These are phyloP conservation scores for Bombus pyrosoma DNA, from an alignment of 1,140 invertebrate species.

Conservation along the genomic window DNA sequence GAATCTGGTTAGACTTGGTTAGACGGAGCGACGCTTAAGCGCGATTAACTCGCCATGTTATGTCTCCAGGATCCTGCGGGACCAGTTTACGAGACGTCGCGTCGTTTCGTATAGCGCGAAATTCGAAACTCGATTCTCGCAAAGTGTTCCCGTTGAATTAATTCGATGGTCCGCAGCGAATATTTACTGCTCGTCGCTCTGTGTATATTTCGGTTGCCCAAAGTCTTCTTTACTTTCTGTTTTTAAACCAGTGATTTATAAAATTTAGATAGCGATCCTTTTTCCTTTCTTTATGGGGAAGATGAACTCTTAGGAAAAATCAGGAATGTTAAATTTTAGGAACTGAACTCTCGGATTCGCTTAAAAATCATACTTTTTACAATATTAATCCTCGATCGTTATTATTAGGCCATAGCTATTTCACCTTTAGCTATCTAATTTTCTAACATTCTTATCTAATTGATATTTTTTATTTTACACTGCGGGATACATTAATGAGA, in stretches of 20 bases:
- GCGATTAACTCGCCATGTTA: conserved; percentile 55
- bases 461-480: too few species aligned
- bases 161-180: background rate
- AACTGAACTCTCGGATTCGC: too few species aligned
- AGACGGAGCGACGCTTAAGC: conserved; percentile 8
- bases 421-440: too few species aligned
- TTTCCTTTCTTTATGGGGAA: background rate
- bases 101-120: conserved; percentile 31
- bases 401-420: too few species aligned
- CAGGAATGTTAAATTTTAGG: too few species aligned
- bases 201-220: background rate
- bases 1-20: background rate
- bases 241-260: background rate
- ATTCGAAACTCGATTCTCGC: conserved; percentile 32
- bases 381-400: too few species aligned
- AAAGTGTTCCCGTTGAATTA: conserved; percentile 23
- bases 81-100: conserved; percentile 50
- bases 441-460: accelerated
- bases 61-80: conserved; percentile 48
- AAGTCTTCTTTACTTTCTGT: background rate
- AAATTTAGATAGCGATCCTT: background rate
- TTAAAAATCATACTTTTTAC: too few species aligned
- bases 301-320: too few species aligned
- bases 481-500: too few species aligned
- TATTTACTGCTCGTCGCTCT: background rate